Percentiles rank a stretch among this genome's conserved stretches.
Evolutionary conservation across 2,888 invertebrate genomes (phyloP).

Genomic region (Teinopalpus imperialis): DNA sequence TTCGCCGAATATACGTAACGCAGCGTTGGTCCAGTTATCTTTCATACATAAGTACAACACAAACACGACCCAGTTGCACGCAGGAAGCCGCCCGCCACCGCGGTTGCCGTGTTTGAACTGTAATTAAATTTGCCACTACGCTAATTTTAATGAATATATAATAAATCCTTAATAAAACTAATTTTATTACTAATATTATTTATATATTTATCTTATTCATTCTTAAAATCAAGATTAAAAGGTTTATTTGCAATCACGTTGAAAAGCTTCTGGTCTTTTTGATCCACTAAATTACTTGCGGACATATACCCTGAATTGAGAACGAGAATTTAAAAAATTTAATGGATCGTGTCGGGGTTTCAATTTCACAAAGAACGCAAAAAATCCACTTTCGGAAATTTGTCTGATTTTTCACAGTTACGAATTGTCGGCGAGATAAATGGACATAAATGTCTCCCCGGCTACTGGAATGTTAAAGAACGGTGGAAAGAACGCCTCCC

Average conservation of each 20-base stretch:
- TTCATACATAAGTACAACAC: constrained; percentile 51
- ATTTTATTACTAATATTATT: too few relatives aligned
- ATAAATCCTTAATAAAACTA: too few relatives aligned
- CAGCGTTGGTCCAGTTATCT: constrained; percentile 40
- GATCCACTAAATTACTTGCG: constrained; percentile 6
- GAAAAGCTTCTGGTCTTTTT: too few relatives aligned
- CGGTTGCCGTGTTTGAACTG: constrained; percentile 61
- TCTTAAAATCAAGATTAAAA: too few relatives aligned
- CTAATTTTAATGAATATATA: too few relatives aligned
- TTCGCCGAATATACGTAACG: constrained; percentile 24
- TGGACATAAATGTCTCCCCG: constrained; percentile 54
- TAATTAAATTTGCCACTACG: constrained; percentile 65
- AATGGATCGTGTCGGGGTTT: constrained; percentile 20
- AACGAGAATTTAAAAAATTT: constrained; percentile 20
- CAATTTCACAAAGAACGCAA: constrained; percentile 23
- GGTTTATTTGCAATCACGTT: too few relatives aligned
- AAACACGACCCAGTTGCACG: constrained; percentile 61
- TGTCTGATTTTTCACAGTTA: constrained; percentile 63
- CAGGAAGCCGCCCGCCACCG: constrained; percentile 70
- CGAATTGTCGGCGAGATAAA: constrained; percentile 61
- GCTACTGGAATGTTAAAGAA: constrained; percentile 43
- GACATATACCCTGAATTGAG: constrained; percentile 1
- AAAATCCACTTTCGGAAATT: constrained; percentile 41
- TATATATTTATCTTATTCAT: too few relatives aligned
- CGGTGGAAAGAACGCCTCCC: constrained; percentile 55